phyloP scores from a whole-genome alignment of 2,113 vertebrate species.

The Triplophysa tibetana region DNA sequence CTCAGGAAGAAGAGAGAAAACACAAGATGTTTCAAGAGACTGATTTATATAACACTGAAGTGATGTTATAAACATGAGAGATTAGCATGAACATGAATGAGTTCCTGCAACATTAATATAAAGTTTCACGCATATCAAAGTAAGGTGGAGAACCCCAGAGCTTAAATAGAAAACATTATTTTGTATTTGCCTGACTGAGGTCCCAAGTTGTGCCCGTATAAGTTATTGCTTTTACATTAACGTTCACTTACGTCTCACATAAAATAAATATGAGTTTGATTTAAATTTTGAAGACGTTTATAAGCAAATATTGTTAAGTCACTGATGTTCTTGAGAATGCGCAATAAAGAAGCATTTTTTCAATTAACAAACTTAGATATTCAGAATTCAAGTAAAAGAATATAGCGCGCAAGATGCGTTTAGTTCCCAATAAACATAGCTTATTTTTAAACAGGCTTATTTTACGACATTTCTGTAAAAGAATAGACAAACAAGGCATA shows the following conservation, averaged over 20 bases:
- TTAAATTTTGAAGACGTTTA: neutral
- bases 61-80: slow-evolving; percentile 32
- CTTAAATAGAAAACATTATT: slow-evolving; percentile 16
- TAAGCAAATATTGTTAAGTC: neutral
- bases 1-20: slow-evolving; percentile 32
- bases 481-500: neutral
- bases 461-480: slow-evolving; percentile 27
- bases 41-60: slow-evolving; percentile 46
- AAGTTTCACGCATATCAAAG: slow-evolving; percentile 21
- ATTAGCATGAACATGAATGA: slow-evolving; percentile 18
- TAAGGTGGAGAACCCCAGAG: slow-evolving; percentile 16
- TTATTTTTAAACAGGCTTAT: slow-evolving; percentile 1
- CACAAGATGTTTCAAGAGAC: slow-evolving; percentile 38
- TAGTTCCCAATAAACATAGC: neutral
- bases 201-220: slow-evolving; percentile 17
- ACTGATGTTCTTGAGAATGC: neutral
- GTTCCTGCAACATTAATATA: slow-evolving; percentile 32
- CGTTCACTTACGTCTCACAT: neutral
- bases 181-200: neutral
- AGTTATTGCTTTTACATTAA: slow-evolving; percentile 41
- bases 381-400: slow-evolving; percentile 43
- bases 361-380: neutral
- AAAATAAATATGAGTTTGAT: slow-evolving; percentile 22
- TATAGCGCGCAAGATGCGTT: neutral
- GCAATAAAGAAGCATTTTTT: neutral